Base-by-base conservation (phyloP, 2,888 invertebrate genomes). In the Heliconius erato region DNA sequence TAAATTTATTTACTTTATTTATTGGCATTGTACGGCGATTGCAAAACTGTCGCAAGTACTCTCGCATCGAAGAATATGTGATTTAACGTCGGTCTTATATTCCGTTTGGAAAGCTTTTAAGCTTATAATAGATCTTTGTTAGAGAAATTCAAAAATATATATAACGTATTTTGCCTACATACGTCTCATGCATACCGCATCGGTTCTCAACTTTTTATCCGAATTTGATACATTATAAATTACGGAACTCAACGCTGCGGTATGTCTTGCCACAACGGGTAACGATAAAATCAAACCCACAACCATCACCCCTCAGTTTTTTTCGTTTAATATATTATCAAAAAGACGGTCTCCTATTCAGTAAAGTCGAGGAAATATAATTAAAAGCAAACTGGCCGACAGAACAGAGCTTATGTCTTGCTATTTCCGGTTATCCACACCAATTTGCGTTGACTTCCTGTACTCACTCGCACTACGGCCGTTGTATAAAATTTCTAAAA, bases 371-470 rank as follows among this genome's bases (percentile, higher is more conserved):
- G 74, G 74, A 86, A 85, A 84, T 86, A 85, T 84, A 85, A 83
- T 84, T 86, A 82, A 82, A 83, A 84, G 72, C 40, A 72, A 79
- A 78, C 83, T 16, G 78, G 82, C 80, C 76, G 74, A 59, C 84
- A 81, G 87, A 87, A 87, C 86, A 87, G 87, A 85, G 85, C 86
- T 80, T 84, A 84, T 80, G 84, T 82, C 85, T 81, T 80, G 84
- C 85, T 84, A 88, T 88, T 87, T 88, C 87, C 86, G 87, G 84
- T 86, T 86, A 85, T 85, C 85, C 77, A 84, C 85, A 84, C 85
- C 90, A 89, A 89, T 90, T 89, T 89, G 83, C 82, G 80, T 71
- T 85, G 72, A 84, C 87, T 85, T 89, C 88, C 88, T 86, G 86
- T 83, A 68, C 80, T 68, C 44, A 40, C 79, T 74, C 68, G 54